A percentile compares a stretch with the other conserved stretches of the same genome.
Evolutionary conservation across 1,140 invertebrate species (phyloP).

Genomic region (Ceratina japonica): DNA sequence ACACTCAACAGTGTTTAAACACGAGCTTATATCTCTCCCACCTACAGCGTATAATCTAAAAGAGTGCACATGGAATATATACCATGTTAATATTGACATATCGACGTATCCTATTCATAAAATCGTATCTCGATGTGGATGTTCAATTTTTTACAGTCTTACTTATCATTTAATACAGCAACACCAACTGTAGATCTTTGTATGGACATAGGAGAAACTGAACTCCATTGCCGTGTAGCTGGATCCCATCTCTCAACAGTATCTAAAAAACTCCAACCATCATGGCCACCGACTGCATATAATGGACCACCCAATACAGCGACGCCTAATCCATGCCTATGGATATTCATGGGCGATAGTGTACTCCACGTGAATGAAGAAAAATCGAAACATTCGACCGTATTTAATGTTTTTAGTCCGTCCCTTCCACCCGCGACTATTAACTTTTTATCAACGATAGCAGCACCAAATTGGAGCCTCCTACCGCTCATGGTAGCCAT

Average conservation of each 20-base stretch:
- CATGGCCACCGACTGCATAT: constrained; percentile 97
- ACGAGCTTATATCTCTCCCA: constrained; percentile 94
- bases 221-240: constrained; percentile 90
- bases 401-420: constrained; percentile 95
- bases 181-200: constrained; percentile 94
- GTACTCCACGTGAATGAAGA: constrained; percentile 88
- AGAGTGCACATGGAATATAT: constrained; percentile 33
- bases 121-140: neutral
- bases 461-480: constrained; percentile 93
- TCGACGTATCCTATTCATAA: too few relatives aligned
- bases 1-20: constrained; percentile 94
- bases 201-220: constrained; percentile 92
- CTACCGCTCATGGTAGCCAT: constrained; percentile 90
- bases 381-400: constrained; percentile 92
- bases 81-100: neutral
- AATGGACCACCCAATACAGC: constrained; percentile 92
- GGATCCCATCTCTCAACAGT: constrained; percentile 96
- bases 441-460: constrained; percentile 90
- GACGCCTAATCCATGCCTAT: constrained; percentile 92
- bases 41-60: constrained; percentile 93
- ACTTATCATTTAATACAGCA: constrained; percentile 90
- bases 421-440: constrained; percentile 93
- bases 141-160: constrained; percentile 48
- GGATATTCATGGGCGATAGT: constrained; percentile 94
- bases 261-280: constrained; percentile 96